Base-by-base conservation (phyloP, 2,888 invertebrate species). In the Latrodectus hesperus region DNA sequence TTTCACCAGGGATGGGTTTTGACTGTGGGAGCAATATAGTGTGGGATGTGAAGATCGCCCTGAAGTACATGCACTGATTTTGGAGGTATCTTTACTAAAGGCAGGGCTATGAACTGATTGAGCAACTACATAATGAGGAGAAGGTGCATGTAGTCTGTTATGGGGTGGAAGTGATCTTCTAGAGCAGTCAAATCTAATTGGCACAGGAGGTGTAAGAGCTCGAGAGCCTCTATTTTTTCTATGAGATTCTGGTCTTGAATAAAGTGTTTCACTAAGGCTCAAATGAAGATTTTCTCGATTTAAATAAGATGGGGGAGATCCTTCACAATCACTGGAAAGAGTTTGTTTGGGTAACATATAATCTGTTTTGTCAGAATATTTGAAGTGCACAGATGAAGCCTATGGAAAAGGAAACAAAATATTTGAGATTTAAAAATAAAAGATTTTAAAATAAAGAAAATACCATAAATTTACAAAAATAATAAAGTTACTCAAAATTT, bases 261-360 rank as follows among this genome's bases (percentile, higher is more conserved):
- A 90, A 16, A 90, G 88, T n/a, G 88, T 55, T 67, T 83, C 88
- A 14, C 75, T 89, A 11, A 88, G 80, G 60, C 83, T 88, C 49
- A 88, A 55, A 52, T 84, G 88, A 38, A 88, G 77, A 60, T 72
- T 77, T 1, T 73, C 76, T 65, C 83, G 68, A 22, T 77, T 88
- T 22, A 81, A 38, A 17, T 82, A 73, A 14, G 88, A 51, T 26
- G 89, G 88, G 10, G 89, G 88, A 67, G 88, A 76, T 16, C 88
- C 88, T 80, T 90, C 90, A 74, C 86, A 89, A 51, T 90, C 90
- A 68, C 79, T 67, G 12, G 90, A 89, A 52, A 88, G 78, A 71
- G 84, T 89, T 65, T 88, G 89, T n/a, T 86, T 81, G 6, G 81
- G 73, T 38, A 86, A 53, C 71, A 73, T 78, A 55, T 67, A 84